Evolutionary conservation across 2,888 invertebrate genomes (phyloP).

Genomic region (Frankliniella intonsa): DNA sequence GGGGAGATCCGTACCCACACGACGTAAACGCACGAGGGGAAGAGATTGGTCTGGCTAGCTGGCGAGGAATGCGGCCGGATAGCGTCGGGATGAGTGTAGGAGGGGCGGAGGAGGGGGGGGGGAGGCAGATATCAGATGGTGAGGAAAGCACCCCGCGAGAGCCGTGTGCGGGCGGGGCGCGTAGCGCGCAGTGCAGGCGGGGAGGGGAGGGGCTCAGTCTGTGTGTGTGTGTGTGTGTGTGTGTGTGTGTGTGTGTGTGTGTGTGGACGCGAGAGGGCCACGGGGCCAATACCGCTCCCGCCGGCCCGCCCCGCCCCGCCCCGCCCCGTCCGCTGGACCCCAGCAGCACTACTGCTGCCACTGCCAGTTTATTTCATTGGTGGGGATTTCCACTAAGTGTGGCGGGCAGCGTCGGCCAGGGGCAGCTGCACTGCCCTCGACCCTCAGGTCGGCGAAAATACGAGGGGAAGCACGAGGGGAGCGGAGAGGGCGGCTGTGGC

Average conservation of each 20-base stretch:
- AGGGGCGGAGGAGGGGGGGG: background rate
- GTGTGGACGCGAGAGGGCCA: background rate
- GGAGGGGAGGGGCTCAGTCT: background rate
- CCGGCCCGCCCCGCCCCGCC: too few relatives aligned
- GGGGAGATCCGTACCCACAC: too few relatives aligned
- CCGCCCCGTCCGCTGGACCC: background rate
- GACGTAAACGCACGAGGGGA: too few relatives aligned
- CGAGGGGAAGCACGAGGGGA: background rate
- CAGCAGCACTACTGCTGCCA: background rate
- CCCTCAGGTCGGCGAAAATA: conserved; percentile 16
- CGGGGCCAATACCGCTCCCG: background rate
- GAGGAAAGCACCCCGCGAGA: conserved; percentile 5
- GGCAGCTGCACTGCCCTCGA: background rate
- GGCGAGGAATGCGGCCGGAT: background rate
- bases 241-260: background rate
- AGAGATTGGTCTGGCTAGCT: background rate
- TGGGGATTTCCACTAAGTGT: conserved; percentile 19
- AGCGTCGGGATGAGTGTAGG: background rate
- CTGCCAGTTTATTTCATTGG: conserved; percentile 20
- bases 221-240: background rate
- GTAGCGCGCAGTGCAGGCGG: background rate
- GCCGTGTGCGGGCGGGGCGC: background rate
- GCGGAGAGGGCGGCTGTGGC: background rate
- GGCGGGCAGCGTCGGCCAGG: background rate
- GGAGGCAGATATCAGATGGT: conserved; percentile 2